Percentiles rank a stretch among this genome's conserved stretches.
Conservation (phyloP, 2,797 vertebrate genomes). For the Darevskia nairensis region DNA sequence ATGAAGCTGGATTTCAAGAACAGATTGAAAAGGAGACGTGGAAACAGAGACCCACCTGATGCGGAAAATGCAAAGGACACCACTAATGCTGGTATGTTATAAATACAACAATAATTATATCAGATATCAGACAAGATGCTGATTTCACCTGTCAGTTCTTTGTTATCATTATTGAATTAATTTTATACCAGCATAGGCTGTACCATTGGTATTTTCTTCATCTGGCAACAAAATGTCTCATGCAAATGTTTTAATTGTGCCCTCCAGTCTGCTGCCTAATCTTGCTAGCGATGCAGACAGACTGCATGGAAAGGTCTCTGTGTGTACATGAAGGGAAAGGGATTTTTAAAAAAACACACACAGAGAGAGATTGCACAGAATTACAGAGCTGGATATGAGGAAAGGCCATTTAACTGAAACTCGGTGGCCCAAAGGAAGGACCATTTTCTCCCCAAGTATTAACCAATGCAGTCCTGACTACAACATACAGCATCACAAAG, state of each 20-base stretch:
- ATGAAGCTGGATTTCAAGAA: not conserved
- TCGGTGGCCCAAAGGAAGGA: not conserved
- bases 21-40: not conserved
- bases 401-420: not conserved
- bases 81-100: not conserved
- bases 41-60: not conserved
- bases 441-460: not conserved
- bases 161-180: no score
- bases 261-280: not conserved
- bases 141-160: no score
- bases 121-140: not conserved
- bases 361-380: not conserved
- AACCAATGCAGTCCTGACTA: not conserved
- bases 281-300: not conserved
- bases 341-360: not conserved
- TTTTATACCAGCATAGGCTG: no score
- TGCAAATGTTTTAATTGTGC: no score
- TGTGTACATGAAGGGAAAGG: not conserved
- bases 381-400: not conserved
- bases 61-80: not conserved
- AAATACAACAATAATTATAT: not conserved
- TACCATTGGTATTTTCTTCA: no score
- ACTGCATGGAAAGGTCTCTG: not conserved
- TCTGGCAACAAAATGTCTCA: no score
- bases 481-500: not conserved